Evolutionary conservation across 2,113 vertebrate species (phyloP).

Genomic region (Neopipo cinnamomea): DNA sequence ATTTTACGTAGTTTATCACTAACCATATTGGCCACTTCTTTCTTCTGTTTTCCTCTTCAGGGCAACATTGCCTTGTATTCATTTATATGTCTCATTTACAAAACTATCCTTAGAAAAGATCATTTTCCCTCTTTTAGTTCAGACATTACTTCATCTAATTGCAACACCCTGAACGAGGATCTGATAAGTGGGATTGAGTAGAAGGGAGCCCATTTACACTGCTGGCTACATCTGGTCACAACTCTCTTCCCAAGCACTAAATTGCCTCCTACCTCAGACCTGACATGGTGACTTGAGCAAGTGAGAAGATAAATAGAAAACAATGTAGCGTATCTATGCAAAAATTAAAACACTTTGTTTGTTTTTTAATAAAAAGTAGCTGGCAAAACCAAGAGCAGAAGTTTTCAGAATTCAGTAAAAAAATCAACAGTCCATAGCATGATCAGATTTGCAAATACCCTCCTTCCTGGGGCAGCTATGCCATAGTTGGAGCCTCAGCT

Average conservation of each 20-base stretch:
- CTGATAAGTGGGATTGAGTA: background rate
- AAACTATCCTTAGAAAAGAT: background rate
- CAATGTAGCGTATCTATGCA: background rate
- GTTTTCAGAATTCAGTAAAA: background rate
- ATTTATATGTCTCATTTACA: background rate
- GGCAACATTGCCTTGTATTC: background rate
- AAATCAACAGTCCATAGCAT: background rate
- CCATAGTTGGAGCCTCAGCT: background rate
- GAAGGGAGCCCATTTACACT: background rate
- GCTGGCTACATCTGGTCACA: background rate
- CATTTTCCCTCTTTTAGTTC: conserved; percentile 9
- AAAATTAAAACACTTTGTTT: background rate
- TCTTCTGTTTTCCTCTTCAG: background rate
- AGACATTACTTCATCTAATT: conserved; percentile 56
- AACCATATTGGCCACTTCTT: conserved; percentile 28
- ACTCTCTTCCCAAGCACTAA: background rate
- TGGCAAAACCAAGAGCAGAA: background rate
- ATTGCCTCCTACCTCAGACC: background rate
- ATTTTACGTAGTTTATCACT: background rate
- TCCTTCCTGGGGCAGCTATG: background rate
- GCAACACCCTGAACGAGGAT: background rate
- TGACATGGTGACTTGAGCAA: background rate
- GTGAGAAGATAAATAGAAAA: background rate
- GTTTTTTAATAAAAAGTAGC: background rate
- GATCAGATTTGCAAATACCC: background rate